Percentiles rank a stretch among this genome's conserved stretches.
Evolutionary conservation across 1,140 invertebrate species (phyloP).

Genomic region (Frieseomelitta varia): DNA sequence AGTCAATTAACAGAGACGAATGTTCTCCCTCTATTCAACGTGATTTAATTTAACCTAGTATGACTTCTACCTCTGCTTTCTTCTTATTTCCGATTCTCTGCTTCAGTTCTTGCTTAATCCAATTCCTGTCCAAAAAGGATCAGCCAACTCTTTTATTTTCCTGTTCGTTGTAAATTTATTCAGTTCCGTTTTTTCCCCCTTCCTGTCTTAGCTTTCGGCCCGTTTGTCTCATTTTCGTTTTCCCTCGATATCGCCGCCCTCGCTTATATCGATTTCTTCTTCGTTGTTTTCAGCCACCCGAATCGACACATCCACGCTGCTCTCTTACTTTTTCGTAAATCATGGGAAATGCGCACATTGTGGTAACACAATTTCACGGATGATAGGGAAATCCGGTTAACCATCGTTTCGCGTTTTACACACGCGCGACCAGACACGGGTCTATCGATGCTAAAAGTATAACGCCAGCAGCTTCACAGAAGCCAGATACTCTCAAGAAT

Average conservation of each 20-base stretch:
- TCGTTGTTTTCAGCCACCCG: not conserved
- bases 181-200: not conserved
- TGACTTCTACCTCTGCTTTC: not conserved
- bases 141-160: not conserved
- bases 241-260: not conserved
- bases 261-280: slow-evolving; percentile 7
- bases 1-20: slow-evolving; percentile 59
- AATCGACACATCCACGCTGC: not conserved
- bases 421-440: not conserved
- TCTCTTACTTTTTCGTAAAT: slow-evolving; percentile 46
- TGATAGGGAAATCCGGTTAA: slow-evolving; percentile 55
- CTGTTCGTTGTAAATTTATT: slow-evolving; percentile 12
- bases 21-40: slow-evolving; percentile 39
- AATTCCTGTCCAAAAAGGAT: slow-evolving; percentile 38
- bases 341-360: slow-evolving; percentile 42
- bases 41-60: slow-evolving; percentile 56
- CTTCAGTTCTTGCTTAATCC: slow-evolving; percentile 47
- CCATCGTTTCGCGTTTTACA: slow-evolving; percentile 36
- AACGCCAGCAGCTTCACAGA: not conserved
- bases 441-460: not conserved
- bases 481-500: slow-evolving; percentile 30
- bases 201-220: not conserved
- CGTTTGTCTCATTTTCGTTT: slow-evolving; percentile 17
- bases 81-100: slow-evolving; percentile 23
- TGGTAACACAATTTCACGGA: slow-evolving; percentile 52